These are phyloP conservation scores for Troides aeacus DNA, from an alignment of 2,888 invertebrate species.

Conservation along the genomic window DNA sequence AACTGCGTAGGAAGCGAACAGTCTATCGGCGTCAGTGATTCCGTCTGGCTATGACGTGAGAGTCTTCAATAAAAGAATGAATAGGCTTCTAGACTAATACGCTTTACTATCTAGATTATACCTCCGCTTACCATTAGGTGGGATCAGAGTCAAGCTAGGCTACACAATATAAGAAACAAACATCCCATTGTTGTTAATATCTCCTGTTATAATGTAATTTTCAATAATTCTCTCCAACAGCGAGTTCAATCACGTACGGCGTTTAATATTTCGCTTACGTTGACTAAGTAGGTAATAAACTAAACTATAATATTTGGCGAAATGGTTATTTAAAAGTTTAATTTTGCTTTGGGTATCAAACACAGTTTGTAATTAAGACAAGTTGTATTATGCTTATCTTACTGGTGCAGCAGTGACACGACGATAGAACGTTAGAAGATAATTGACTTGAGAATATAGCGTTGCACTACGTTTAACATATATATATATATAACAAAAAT, in stretches of 20 bases:
- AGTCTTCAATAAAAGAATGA: too few species aligned
- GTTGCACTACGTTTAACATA: not conserved
- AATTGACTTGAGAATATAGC: not conserved
- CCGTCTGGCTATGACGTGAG: too few species aligned
- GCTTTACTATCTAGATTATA: too few species aligned
- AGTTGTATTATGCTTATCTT: slow-evolving; percentile 2
- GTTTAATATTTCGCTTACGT: not conserved
- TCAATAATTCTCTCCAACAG: not conserved
- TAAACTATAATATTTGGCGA: not conserved
- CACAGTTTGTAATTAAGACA: slow-evolving; percentile 1
- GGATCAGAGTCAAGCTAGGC: too few species aligned
- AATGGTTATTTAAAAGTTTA: not conserved
- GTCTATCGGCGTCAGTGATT: too few species aligned
- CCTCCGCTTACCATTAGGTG: too few species aligned
- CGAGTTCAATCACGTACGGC: not conserved
- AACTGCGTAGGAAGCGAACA: too few species aligned
- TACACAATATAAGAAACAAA: too few species aligned
- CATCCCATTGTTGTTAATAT: too few species aligned
- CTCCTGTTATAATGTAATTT: too few species aligned
- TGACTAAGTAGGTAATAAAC: not conserved
- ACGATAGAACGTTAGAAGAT: not conserved
- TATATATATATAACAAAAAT: not conserved
- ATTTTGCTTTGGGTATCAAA: slow-evolving; percentile 1
- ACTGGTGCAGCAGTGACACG: not conserved
- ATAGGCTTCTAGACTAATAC: too few species aligned